Base-by-base conservation (phyloP, 2,113 vertebrate genomes). In the Stigmatopora argus region DNA sequence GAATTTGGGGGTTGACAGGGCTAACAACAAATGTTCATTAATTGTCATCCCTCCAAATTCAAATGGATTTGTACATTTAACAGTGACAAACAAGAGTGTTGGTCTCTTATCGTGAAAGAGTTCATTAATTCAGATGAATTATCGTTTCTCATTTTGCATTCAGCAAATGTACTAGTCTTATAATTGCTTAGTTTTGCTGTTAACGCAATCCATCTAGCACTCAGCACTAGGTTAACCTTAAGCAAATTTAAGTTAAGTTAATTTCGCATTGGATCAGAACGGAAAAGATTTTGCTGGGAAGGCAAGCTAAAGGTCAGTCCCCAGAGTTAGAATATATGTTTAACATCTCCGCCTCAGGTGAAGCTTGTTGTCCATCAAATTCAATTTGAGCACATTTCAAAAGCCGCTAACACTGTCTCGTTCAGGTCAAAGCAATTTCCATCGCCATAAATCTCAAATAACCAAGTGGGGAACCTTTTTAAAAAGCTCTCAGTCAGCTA, bases 311-410 rank as follows among this genome's bases (percentile, higher is more conserved):
- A 83, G 77, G 83, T 78, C 73, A 80, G 66, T 71, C 69, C 61
- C 77, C 74, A 69, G n/a, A 23, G 79, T 88, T 77, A 82, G 68
- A 85, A 56, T 84, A 88, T 81, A 81, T 79, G 67, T 83, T 86
- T 85, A 89, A 85, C 69, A 69, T 76, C 83, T 83, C 71, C 56
- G 74, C 77, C 77, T 77, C 59, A 65, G 77, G 77, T 79, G 68
- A 52, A 65, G 61, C 75, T 73, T 85, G 78, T 86, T 90, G 79
- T 89, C 78, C 79, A 83, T 91, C 83, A 90, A 85, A 90, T 90
- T 89, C 74, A 87, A 89, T 89, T 89, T 83, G 60, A 57, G 67
- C 55, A 61, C 75, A 61, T 61, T 61, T 21, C 18, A 15, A 49
- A 85, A 79, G 83, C 79, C 81, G 84, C 72, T 62, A 72, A 74